Conservation (phyloP, 2,797 vertebrate genomes). For the Tiaroga cobitis region DNA sequence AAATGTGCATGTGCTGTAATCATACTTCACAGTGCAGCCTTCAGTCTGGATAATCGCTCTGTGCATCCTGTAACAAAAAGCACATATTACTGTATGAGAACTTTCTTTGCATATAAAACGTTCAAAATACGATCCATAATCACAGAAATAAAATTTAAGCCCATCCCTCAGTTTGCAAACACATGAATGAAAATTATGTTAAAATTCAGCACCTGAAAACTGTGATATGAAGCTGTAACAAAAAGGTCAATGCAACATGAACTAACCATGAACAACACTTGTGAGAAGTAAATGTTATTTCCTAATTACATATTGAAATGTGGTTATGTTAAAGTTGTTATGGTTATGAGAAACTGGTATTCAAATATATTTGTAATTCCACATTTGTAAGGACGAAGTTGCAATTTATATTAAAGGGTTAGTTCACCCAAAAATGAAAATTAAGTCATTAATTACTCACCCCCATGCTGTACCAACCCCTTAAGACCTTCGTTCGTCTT, state of each 20-base stretch:
- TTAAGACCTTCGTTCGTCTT: too few relatives aligned
- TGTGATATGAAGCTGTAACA: neutral
- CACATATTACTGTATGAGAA: neutral
- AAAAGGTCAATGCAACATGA: neutral
- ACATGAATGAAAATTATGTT: neutral
- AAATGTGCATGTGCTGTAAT: slow-evolving; percentile 60
- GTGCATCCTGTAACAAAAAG: slow-evolving; percentile 9
- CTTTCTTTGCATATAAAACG: neutral
- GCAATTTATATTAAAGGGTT: too few relatives aligned
- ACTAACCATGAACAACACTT: neutral
- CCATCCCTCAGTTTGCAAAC: neutral
- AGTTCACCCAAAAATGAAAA: too few relatives aligned
- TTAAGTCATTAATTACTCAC: too few relatives aligned
- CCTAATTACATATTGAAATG: neutral
- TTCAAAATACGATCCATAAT: neutral
- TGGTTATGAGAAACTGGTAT: neutral
- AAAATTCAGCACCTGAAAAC: neutral
- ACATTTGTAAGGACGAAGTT: neutral
- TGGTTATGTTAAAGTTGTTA: neutral
- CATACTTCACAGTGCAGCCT: slow-evolving; percentile 69
- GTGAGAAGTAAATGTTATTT: neutral
- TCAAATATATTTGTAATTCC: neutral
- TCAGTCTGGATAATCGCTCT: neutral
- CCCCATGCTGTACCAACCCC: too few relatives aligned
- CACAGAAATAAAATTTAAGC: neutral